Conservation (phyloP, 2,888 invertebrate genomes). For the Drosophila recens region DNA sequence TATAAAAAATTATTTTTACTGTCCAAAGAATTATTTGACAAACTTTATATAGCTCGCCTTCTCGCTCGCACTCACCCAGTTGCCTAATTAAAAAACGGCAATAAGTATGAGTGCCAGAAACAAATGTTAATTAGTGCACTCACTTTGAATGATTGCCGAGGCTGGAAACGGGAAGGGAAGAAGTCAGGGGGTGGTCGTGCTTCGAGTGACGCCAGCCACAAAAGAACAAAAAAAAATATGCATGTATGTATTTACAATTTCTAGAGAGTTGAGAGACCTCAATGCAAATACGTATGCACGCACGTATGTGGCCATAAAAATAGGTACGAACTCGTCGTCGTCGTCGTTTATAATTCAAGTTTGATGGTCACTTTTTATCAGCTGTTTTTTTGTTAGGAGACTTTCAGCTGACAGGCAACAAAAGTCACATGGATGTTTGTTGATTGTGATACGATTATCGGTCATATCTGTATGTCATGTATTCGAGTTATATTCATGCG, state of each 20-base stretch:
- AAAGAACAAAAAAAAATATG: neutral
- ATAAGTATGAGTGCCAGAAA: slow-evolving; percentile 29
- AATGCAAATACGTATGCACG: slow-evolving; percentile 20
- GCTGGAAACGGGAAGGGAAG: neutral
- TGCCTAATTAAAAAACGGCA: slow-evolving; percentile 47
- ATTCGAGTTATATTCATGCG: slow-evolving; percentile 41
- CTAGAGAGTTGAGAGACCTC: slow-evolving; percentile 42
- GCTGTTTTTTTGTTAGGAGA: slow-evolving; percentile 32
- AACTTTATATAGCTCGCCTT: neutral
- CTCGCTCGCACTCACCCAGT: neutral
- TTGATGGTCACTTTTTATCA: slow-evolving; percentile 52
- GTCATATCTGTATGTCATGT: slow-evolving; percentile 28
- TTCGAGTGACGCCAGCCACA: slow-evolving; percentile 39
- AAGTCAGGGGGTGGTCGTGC: neutral
- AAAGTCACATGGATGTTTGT: slow-evolving; percentile 62
- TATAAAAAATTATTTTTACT: too few relatives aligned
- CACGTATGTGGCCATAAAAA: slow-evolving; percentile 10
- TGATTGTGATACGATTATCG: slow-evolving; percentile 41
- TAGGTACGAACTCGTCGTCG: neutral
- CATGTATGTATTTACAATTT: neutral
- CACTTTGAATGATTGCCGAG: slow-evolving; percentile 48
- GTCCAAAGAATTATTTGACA: neutral
- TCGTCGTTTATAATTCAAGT: slow-evolving; percentile 2
- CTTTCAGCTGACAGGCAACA: slow-evolving; percentile 37
- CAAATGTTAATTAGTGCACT: slow-evolving; percentile 75